Evolutionary conservation across 2,797 vertebrate genomes (phyloP), one percentile per base, ranked within the genome.

Genomic region (Cuculus canorus): DNA sequence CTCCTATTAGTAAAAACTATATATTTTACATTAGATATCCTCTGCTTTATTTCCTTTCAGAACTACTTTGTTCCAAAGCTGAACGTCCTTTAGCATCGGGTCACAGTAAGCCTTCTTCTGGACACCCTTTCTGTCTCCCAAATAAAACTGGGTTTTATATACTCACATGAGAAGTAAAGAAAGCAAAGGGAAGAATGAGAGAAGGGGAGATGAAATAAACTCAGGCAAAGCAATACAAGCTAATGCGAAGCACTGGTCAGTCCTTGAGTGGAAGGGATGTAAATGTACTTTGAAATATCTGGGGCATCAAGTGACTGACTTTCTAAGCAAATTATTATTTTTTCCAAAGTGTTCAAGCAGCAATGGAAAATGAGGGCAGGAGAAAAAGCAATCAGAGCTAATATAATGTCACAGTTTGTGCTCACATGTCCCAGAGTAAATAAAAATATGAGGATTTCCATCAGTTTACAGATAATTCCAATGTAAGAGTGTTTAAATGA

Each of bases 281-380:
- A 63, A 91, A 92, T 88, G 81, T 43, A 39, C 47, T 75, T 82
- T 39, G 63, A 91, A 91, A 59, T 81, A 91, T 24, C 76, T 69
- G 54, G 59, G 32, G 10, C 84, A 93, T 32, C 30, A 76, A 76
- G 30, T 53, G 39, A 66, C 39, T 1, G 2, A 35, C 23, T 91
- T 93, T 93, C 52, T 45, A 93, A 72, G 56, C 13, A 83, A 56
- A 63, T n/a, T 10, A 80, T 76, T 70, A 48, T 54, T 82, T 93
- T 85, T 52, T 21, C 65, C 68, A 50, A 87, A 81, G 54, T 69
- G 24, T 69, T 88, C 59, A 72, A 75, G 47, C 23, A 48, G 14
- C 63, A 70, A 53, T 48, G 27, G 37, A 86, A 93, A 30, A 72
- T 37, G 15, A 7, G 9, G 27, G 33, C 5, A 6, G 28, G 32